Base-by-base conservation (phyloP, 2,888 invertebrate species). In the Eristalis arbustorum region DNA sequence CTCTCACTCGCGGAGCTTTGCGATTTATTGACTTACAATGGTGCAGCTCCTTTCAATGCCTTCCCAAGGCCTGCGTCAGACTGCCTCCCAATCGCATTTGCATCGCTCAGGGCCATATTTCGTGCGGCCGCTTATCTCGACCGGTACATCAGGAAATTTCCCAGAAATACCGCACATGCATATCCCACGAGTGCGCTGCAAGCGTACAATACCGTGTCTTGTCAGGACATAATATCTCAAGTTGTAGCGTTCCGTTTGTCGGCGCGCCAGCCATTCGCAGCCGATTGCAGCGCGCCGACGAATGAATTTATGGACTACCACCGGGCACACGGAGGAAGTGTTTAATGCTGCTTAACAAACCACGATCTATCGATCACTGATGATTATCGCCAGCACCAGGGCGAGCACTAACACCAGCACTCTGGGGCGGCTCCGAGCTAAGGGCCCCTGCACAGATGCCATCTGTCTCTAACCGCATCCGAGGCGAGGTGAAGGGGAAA, bases 271-370 rank as follows among this genome's bases (percentile, higher is more conserved):
- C 23, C 72, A 67, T 69, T 81, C 37, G 37, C 37, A 37, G 37
- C 28, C 71, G 73, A 78, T 78, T 71, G 78, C 75, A 79, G 72
- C 49, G 78, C 40, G 74, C 69, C 84, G 34, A 66, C 77, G 74
- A 87, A 73, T 57, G 72, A 34, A 87, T 87, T 87, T 87, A 87
- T 87, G 79, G 75, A 83, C 87, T 83, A 75, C 87, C 79, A 83
- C 78, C 83, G 83, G 83, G 83, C 75, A 75, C 79, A 75, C 74
- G 78, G 62, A 82, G 83, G 87, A 87, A 87, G 87, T 87, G 78
- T 87, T 87, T 87, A 87, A 87, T 87, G 83, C 79, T 83, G 83
- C 87, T 87, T 87, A 87, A 75, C 79, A 87, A 83, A 79, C 83
- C 87, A 62, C 74, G 75, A 87, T 87, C 87, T 87, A 87, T 87